phyloP scores from a whole-genome alignment of 2,888 invertebrate genomes.

The Rhagonycha lutea region DNA sequence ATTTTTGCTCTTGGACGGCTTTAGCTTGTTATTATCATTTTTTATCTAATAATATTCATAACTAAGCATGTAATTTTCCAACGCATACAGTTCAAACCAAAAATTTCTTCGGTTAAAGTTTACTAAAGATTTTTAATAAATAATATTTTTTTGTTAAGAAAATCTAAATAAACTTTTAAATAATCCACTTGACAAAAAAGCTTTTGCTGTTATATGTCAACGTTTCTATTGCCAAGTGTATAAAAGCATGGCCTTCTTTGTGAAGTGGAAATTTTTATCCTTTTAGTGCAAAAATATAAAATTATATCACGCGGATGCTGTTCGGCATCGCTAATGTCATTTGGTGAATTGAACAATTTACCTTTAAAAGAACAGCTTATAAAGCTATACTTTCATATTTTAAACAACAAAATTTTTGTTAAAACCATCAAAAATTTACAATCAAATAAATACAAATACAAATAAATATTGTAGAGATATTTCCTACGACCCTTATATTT shows the following conservation, averaged over 20 bases:
- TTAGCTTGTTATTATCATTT: constrained; percentile 30
- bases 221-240: background rate
- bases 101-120: background rate
- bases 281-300: background rate
- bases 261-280: background rate
- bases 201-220: background rate
- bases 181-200: background rate
- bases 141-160: background rate
- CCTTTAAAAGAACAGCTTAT: background rate
- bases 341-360: background rate
- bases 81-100: background rate
- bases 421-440: background rate
- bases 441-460: too few species aligned
- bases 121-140: background rate
- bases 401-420: background rate
- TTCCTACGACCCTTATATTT: too few species aligned
- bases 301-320: background rate
- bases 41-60: constrained; percentile 30
- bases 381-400: background rate
- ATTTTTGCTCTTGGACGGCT: constrained; percentile 21
- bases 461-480: too few species aligned
- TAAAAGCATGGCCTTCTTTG: background rate
- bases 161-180: background rate
- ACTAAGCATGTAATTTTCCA: constrained; percentile 20
- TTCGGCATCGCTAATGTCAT: background rate